Percentiles rank a stretch among this genome's conserved stretches.
phyloP scores from a whole-genome alignment of 2,797 vertebrate species.

The Meda fulgida region DNA sequence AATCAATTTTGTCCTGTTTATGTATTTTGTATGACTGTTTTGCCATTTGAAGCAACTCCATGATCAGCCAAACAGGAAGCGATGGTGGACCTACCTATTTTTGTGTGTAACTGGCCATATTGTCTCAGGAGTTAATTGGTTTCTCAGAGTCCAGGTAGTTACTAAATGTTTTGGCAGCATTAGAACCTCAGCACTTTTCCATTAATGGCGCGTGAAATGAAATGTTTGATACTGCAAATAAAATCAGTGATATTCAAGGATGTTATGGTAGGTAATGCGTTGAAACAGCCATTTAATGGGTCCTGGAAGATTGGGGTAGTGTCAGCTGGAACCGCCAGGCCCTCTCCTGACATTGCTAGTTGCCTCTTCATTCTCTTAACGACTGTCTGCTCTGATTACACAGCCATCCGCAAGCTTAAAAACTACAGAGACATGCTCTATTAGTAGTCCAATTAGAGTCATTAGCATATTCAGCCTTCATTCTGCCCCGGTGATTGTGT shows the following conservation, averaged over 20 bases:
- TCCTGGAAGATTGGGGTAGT: constrained; percentile 99
- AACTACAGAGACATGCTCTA: constrained; percentile 99
- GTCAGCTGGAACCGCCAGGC: constrained; percentile 99
- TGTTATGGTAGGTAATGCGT: constrained; percentile 99
- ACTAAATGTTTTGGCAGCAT: constrained; percentile 99
- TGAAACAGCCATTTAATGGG: constrained; percentile 99
- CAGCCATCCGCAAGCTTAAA: constrained; percentile 97
- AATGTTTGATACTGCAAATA: constrained; percentile 99
- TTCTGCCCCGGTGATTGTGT: constrained; percentile 89
- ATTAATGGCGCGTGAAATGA: constrained; percentile 99
- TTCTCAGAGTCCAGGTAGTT: constrained; percentile 99
- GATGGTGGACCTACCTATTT: constrained; percentile 96
- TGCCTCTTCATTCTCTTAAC: constrained; percentile 99
- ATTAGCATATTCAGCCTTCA: constrained; percentile 98
- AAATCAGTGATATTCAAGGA: constrained; percentile 99
- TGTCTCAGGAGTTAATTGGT: constrained; percentile 99
- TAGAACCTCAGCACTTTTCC: constrained; percentile 99
- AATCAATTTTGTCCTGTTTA: neutral
- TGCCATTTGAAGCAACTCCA: constrained; percentile 74
- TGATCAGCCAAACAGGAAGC: constrained; percentile 81
- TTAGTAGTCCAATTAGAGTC: constrained; percentile 99
- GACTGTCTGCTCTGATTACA: constrained; percentile 99
- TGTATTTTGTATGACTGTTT: constrained; percentile 58
- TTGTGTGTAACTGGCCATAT: constrained; percentile 99
- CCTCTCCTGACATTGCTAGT: constrained; percentile 99